Evolutionary conservation across 2,113 vertebrate species (phyloP).

Genomic region (Rhinolophus sinicus): DNA sequence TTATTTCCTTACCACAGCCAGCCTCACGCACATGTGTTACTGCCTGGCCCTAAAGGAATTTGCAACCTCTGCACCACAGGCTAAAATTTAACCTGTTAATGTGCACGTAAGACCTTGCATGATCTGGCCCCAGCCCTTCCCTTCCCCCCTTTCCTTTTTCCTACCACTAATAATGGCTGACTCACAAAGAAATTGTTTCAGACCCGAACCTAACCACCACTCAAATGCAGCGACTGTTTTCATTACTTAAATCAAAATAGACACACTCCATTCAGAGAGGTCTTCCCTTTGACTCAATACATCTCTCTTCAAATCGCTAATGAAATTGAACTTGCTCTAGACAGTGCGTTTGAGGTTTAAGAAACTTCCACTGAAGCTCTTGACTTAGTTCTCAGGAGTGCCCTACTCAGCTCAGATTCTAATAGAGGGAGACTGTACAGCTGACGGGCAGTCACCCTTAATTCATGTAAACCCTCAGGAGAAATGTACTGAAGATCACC

Average conservation of each 20-base stretch:
- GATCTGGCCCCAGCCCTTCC: not conserved
- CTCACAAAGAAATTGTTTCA: constrained; percentile 52
- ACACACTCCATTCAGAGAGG: not conserved
- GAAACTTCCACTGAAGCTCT: not conserved
- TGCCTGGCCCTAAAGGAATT: not conserved
- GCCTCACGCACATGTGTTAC: fast-evolving
- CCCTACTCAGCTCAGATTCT: not conserved
- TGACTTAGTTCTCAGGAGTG: not conserved
- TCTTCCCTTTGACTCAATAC: constrained; percentile 14
- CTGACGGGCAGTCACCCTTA: not conserved
- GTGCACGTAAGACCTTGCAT: fast-evolving
- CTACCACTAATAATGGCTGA: not conserved
- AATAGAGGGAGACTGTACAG: not conserved
- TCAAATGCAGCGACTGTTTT: not conserved
- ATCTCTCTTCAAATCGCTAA: constrained; percentile 53
- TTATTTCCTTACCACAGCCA: fast-evolving
- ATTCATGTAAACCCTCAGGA: not conserved
- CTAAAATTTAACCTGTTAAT: not conserved
- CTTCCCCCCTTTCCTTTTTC: not conserved
- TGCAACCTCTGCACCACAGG: not conserved
- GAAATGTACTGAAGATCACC: not conserved
- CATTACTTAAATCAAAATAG: constrained; percentile 27
- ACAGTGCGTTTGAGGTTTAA: not conserved
- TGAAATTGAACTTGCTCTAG: constrained; percentile 48
- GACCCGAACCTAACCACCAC: not conserved